These are phyloP conservation scores for Hemiscyllium ocellatum DNA, from an alignment of 2,113 vertebrate genomes.

Conservation along the genomic window DNA sequence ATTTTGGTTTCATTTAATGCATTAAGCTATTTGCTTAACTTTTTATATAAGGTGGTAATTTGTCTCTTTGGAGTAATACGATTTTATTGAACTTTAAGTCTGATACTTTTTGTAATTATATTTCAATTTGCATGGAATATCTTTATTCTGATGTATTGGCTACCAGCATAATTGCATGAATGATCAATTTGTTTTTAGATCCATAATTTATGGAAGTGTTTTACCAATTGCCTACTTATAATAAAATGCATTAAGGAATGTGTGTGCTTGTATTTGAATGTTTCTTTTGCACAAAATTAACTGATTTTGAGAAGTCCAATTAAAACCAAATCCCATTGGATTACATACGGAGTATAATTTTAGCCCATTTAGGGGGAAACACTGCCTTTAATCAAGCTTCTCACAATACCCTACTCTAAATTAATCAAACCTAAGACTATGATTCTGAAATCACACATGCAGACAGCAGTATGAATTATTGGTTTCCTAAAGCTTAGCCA, in stretches of 20 bases:
- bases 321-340: background rate
- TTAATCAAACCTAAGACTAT: background rate
- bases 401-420: background rate
- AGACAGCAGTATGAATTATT: background rate
- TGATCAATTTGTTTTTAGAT: background rate
- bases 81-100: background rate
- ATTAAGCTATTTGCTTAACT: background rate
- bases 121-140: constrained; percentile 29
- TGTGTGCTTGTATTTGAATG: background rate
- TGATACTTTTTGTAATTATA: background rate
- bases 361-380: background rate
- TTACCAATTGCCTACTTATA: background rate
- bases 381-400: background rate
- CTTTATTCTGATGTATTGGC: background rate
- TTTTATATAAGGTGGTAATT: background rate
- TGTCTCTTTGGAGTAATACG: background rate
- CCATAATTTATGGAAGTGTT: background rate
- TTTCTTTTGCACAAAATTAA: constrained; percentile 25
- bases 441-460: background rate
- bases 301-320: background rate
- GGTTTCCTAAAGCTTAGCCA: background rate
- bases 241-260: constrained; percentile 2
- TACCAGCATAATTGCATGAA: constrained; percentile 32
- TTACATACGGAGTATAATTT: background rate
- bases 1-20: background rate